phyloP scores from a whole-genome alignment of 2,113 vertebrate species.

The Anthoscopus minutus region DNA sequence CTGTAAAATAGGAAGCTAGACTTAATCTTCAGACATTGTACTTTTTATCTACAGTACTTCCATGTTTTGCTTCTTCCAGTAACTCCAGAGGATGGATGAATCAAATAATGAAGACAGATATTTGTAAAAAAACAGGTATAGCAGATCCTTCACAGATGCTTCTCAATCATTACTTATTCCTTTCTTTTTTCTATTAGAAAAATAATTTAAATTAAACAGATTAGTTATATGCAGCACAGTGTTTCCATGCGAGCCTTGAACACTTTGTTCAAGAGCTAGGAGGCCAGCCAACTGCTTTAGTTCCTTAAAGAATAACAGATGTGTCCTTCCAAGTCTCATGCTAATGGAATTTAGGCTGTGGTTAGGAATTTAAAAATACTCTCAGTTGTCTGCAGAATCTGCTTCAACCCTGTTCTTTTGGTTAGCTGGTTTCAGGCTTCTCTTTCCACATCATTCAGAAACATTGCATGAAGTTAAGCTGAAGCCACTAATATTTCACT shows the following conservation, averaged over 20 bases:
- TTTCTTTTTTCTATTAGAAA: slow-evolving; percentile 1
- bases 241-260: slow-evolving; percentile 62
- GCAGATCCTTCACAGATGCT: slow-evolving; percentile 41
- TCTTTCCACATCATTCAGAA: not conserved
- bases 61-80: not conserved
- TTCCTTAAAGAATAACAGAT: slow-evolving; percentile 72
- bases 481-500: not conserved
- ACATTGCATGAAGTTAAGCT: not conserved
- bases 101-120: not conserved
- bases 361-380: slow-evolving; percentile 28
- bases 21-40: not conserved
- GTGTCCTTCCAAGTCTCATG: slow-evolving; percentile 55
- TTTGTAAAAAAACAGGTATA: not conserved
- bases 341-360: slow-evolving; percentile 58
- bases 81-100: slow-evolving; percentile 6
- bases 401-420: not conserved
- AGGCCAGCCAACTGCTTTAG: slow-evolving; percentile 65
- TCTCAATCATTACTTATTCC: slow-evolving; percentile 31
- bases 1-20: slow-evolving; percentile 32
- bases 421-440: not conserved
- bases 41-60: slow-evolving; percentile 7
- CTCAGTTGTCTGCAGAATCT: not conserved
- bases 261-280: slow-evolving; percentile 67
- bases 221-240: slow-evolving; percentile 45
- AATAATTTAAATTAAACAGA: slow-evolving; percentile 61